Evolutionary conservation across 2,113 vertebrate genomes (phyloP).

Genomic region (Nansenia antarctica): DNA sequence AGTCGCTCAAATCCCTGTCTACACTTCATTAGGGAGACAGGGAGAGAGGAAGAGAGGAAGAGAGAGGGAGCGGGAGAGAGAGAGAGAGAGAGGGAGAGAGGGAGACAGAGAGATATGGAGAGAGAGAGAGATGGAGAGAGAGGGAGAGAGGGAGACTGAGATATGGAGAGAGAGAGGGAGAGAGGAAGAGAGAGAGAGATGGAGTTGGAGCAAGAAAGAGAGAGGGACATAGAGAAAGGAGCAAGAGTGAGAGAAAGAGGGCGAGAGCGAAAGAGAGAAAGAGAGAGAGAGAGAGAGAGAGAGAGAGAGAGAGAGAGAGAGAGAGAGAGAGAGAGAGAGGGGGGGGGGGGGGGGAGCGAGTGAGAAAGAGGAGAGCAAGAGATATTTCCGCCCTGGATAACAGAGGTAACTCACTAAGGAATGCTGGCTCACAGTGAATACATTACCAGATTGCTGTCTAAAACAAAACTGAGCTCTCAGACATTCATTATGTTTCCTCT

Average conservation of each 20-base stretch:
- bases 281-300: no score
- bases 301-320: background rate
- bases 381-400: conserved; percentile 3
- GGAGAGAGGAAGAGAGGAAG: conserved; percentile 32
- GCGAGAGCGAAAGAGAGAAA: background rate
- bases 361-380: background rate
- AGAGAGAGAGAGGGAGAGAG: conserved; percentile 21
- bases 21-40: conserved; percentile 46
- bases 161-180: background rate
- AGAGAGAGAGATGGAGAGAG: background rate
- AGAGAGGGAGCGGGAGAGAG: conserved; percentile 29
- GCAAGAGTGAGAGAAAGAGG: background rate
- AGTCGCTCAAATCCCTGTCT: conserved; percentile 62
- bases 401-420: conserved; percentile 7
- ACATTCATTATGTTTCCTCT: conserved; percentile 20
- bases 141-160: background rate
- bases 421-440: conserved; percentile 16
- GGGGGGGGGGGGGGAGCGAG: background rate
- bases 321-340: background rate
- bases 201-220: conserved; percentile 16
- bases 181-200: conserved; percentile 17
- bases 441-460: conserved; percentile 25
- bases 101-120: conserved; percentile 6
- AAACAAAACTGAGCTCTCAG: conserved; percentile 20
- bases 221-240: background rate